Conservation (phyloP, 1,140 invertebrate genomes). For the Hylaeus volcanicus region DNA sequence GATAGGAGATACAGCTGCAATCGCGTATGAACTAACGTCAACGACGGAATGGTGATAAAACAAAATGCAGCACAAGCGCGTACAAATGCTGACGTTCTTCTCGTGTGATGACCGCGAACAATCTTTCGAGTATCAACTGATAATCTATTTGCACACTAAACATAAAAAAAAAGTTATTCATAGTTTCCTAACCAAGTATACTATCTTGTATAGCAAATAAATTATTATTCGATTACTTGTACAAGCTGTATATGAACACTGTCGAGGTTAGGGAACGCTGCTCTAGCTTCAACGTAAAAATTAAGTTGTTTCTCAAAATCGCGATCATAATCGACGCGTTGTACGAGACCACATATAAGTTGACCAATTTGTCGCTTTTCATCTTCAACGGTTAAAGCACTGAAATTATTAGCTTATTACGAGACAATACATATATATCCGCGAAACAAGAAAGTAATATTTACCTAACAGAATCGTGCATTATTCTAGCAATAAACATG, state of each 20-base stretch:
- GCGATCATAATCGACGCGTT: slow-evolving; percentile 89
- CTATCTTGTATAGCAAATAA: not conserved
- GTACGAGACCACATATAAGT: slow-evolving; percentile 90
- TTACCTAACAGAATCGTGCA: slow-evolving; percentile 96
- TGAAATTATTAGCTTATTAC: slow-evolving; percentile 74
- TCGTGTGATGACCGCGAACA: slow-evolving; percentile 89
- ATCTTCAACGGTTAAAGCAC: slow-evolving; percentile 95
- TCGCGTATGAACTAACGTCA: slow-evolving; percentile 87
- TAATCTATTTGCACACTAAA: slow-evolving; percentile 89
- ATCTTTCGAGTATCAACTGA: slow-evolving; percentile 87
- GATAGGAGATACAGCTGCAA: slow-evolving; percentile 93
- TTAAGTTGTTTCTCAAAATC: slow-evolving; percentile 95
- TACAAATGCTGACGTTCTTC: slow-evolving; percentile 91
- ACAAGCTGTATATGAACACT: slow-evolving; percentile 91
- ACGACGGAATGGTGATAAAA: slow-evolving; percentile 97
- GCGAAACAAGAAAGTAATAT: slow-evolving; percentile 11
- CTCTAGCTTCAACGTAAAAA: slow-evolving; percentile 95
- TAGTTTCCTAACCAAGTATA: not conserved
- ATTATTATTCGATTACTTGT: slow-evolving; percentile 80
- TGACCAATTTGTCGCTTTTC: slow-evolving; percentile 92
- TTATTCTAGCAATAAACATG: slow-evolving; percentile 91
- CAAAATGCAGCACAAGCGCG: slow-evolving; percentile 97
- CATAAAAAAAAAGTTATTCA: slow-evolving; percentile 41
- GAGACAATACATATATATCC: not conserved
- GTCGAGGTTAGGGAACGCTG: slow-evolving; percentile 94